Base-by-base conservation (phyloP, 2,113 vertebrate species). In the Tonatia bakeri region DNA sequence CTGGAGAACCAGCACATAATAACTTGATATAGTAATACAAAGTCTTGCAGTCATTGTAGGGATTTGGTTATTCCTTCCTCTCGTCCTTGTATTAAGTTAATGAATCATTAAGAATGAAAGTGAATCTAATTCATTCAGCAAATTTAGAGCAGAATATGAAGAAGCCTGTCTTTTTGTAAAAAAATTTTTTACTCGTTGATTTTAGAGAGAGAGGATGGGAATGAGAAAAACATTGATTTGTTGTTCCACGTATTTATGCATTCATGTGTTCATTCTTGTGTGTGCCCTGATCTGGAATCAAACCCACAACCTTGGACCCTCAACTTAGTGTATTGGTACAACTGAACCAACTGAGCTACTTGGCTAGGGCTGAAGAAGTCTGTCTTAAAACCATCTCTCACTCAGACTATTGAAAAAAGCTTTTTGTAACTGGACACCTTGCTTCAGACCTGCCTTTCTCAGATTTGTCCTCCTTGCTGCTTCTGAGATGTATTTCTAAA, bases 41-140 rank as follows among this genome's bases (percentile, higher is more conserved):
- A 14, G 38, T 79, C 75, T 56, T 84, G 24, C 7, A 82, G 8
- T 54, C 52, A 28, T 28, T 26, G 24, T 69, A 79, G 47, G 56
- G 54, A 69, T 90, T 50, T 38, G 1, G 24, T 91, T 81, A 67
- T 80, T 92, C 36, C 79, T 86, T 43, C 33, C 54, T 54, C 65
- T 50, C 10, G 56, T 33, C 86, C 33, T 84, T 17, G 11, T 36
- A 38, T 45, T 45, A 86, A 94, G 76, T 82, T 33, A 76, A 77
- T 90, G 52, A 90, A 90, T 90, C 76, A 91, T 87, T 91, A 61
- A 91, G 82, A 64, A 77, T 70, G 9, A 19, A 22, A 76, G 86
- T 81, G 80, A 81, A 52, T 92, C n/a, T 84, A 70, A 94, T 38
- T 40, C 69, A 73, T 69, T 75, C 17, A 4, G 22, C 47, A 52